Percentiles rank a stretch among this genome's conserved stretches.
Evolutionary conservation across 1,140 invertebrate genomes (phyloP).

Genomic region (Microplitis demolitor): DNA sequence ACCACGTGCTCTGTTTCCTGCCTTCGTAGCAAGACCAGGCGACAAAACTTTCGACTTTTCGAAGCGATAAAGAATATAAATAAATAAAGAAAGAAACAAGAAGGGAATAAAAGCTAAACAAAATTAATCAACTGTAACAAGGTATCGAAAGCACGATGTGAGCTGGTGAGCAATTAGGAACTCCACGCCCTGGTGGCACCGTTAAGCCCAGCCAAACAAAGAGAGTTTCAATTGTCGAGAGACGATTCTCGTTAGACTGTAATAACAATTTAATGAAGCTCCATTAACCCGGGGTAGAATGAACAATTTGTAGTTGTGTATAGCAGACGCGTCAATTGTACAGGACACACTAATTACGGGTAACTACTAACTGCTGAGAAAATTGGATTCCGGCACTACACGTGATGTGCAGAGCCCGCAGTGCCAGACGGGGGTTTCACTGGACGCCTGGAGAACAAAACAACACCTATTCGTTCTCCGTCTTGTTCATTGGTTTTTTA

Average conservation of each 20-base stretch:
- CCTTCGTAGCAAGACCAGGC: background rate
- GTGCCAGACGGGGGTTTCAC: background rate
- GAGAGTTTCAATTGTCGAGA: slow-evolving; percentile 11
- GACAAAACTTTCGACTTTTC: background rate
- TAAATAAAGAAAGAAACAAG: background rate
- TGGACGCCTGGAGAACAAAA: background rate
- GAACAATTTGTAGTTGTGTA: slow-evolving; percentile 12
- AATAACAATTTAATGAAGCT: slow-evolving; percentile 18
- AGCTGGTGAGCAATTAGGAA: background rate
- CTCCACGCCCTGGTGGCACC: background rate
- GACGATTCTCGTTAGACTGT: background rate
- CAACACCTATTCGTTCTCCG: background rate
- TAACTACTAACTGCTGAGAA: background rate
- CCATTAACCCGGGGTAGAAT: background rate
- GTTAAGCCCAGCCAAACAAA: slow-evolving; percentile 1
- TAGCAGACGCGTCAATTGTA: background rate
- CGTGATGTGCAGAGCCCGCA: background rate
- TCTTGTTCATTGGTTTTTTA: background rate
- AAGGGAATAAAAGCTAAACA: too few relatives aligned
- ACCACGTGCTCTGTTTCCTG: background rate
- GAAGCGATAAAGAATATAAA: background rate
- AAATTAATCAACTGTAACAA: too few relatives aligned
- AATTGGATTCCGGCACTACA: slow-evolving; percentile 1
- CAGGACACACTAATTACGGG: slow-evolving; percentile 7
- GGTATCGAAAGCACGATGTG: background rate